Evolutionary conservation across 1,140 invertebrate species (phyloP), one percentile per base, ranked within the genome.

Genomic region (Trachymyrmex cornetzi): DNA sequence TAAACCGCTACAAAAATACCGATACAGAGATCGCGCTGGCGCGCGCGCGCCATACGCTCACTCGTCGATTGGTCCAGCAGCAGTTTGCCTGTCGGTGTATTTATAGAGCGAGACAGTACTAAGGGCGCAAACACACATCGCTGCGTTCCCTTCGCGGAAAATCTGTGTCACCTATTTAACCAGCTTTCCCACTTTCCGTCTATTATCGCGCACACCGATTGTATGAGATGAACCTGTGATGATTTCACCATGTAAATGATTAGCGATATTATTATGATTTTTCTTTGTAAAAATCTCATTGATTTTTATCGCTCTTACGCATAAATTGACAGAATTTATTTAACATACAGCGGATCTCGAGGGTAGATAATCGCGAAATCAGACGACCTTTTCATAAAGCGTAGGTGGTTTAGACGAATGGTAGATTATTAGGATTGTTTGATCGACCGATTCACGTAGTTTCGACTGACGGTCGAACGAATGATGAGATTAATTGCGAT

Each of bases 1-100:
- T 87, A 90, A 90, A 90, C 89, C 85, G 79, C 85, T 90, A 87
- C 74, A 90, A 90, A 90, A 87, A 87, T 90, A 86, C 88, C 85
- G 85, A 89, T 87, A 89, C 87, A 89, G 88, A 81, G 79, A 81
- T 81, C 79, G 66, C 50, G 77, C 48, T 24, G 12, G 27, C n/a
- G 53, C 30, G 53, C 74, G n/a, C 50, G 24, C 53, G 38, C n/a
- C 16, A 34, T 19, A n/a, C 59, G 38, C 67, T 16, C 16, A 14
- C 48, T 38, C 64, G 85, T 77, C 74, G 88, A 89, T 90, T 91
- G 90, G 80, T 80, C 74, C 67, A 59, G 48, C 87, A 64, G 38
- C 30, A 34, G 85, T 55, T 57, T 55, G 77, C 14, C 30, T 27
- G 77, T 71, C 30, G 64, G 27, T 55, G 64, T 81, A 81, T 81